Conservation (phyloP, 1,140 invertebrate genomes). For the Rhysida immarginata region DNA sequence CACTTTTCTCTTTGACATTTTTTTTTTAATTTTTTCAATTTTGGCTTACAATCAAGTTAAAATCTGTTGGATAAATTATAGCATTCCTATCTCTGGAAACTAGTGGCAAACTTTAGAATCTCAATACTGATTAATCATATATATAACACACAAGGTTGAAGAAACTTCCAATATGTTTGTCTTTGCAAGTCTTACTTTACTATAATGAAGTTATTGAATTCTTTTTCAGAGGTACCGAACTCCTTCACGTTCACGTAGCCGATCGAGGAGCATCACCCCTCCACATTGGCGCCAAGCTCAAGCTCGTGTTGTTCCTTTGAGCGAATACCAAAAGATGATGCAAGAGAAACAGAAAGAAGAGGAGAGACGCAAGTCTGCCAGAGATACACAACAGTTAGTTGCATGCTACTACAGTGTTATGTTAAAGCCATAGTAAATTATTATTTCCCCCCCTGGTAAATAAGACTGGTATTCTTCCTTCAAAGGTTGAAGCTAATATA, state of each 20-base stretch:
- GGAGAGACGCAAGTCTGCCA: not conserved
- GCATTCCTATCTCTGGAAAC: no score
- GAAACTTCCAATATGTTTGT: no score
- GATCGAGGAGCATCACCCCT: slow-evolving; percentile 66
- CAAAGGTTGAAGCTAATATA: no score
- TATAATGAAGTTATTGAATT: no score
- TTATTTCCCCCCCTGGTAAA: not conserved
- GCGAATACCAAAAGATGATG: slow-evolving; percentile 50
- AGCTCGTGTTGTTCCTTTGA: slow-evolving; percentile 58
- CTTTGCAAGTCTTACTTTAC: no score
- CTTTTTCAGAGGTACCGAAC: slow-evolving; percentile 74
- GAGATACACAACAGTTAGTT: not conserved
- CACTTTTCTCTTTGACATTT: no score
- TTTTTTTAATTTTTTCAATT: no score
- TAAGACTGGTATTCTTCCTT: not conserved
- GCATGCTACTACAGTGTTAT: not conserved
- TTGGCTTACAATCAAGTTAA: no score
- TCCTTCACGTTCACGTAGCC: slow-evolving; percentile 48
- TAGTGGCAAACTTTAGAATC: no score
- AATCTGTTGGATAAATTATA: no score
- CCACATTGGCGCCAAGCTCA: slow-evolving; percentile 80
- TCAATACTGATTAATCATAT: no score
- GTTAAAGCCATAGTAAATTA: not conserved
- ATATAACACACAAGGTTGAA: no score
- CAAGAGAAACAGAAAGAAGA: slow-evolving; percentile 3